phyloP scores from a whole-genome alignment of 2,888 invertebrate species.

The Asteroscopus sphinx region DNA sequence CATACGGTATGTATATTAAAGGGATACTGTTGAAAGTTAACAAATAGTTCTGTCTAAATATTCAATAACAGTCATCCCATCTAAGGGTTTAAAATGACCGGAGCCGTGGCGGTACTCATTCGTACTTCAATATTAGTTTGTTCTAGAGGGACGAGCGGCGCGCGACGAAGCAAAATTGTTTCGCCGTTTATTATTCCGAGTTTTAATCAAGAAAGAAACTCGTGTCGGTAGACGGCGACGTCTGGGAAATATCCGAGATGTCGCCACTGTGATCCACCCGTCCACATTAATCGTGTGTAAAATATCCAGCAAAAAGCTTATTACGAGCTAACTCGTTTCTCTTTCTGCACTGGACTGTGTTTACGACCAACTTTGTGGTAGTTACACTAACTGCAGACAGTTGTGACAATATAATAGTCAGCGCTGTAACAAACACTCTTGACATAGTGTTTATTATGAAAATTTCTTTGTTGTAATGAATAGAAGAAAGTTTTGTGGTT shows the following conservation, averaged over 20 bases:
- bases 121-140: slow-evolving; percentile 81
- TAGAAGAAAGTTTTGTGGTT: slow-evolving; percentile 39
- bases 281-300: slow-evolving; percentile 77
- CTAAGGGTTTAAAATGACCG: slow-evolving; percentile 61
- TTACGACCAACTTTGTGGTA: slow-evolving; percentile 52
- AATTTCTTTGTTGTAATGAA: slow-evolving; percentile 44
- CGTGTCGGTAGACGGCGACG: slow-evolving; percentile 66
- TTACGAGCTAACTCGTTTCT: slow-evolving; percentile 61
- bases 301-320: slow-evolving; percentile 72
- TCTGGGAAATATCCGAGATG: slow-evolving; percentile 76
- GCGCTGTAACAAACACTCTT: slow-evolving; percentile 35
- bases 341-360: slow-evolving; percentile 56
- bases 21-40: slow-evolving; percentile 27
- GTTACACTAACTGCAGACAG: slow-evolving; percentile 55
- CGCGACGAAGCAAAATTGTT: slow-evolving; percentile 80
- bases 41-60: slow-evolving; percentile 39
- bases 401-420: slow-evolving; percentile 47
- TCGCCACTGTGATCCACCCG: slow-evolving; percentile 68
- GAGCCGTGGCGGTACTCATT: slow-evolving; percentile 64
- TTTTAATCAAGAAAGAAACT: slow-evolving; percentile 86
- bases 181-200: slow-evolving; percentile 85
- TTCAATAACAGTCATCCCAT: slow-evolving; percentile 49
- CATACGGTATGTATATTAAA: slow-evolving; percentile 7
- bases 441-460: slow-evolving; percentile 50
- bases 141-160: slow-evolving; percentile 66